A percentile compares a stretch with the other conserved stretches of the same genome.
Conservation (phyloP, 2,797 vertebrate genomes). For the Lutra lutra region DNA sequence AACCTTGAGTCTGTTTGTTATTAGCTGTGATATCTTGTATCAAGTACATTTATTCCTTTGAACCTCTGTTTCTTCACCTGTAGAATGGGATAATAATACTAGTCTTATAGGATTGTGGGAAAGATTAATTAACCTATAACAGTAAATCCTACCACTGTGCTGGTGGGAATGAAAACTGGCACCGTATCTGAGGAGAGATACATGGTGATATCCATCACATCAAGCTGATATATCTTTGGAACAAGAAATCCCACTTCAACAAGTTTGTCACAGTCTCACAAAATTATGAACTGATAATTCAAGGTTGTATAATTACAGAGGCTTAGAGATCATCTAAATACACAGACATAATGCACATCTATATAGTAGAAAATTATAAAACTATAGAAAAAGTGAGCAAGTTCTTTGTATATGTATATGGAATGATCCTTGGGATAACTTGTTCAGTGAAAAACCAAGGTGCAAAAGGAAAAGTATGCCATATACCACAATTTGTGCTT, state of each 20-base stretch:
- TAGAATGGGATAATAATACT: not conserved
- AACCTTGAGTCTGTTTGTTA: not conserved
- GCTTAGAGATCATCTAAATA: not conserved
- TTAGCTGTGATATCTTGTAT: not conserved
- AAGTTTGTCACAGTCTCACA: not conserved
- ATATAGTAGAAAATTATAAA: not conserved
- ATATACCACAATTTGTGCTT: not conserved
- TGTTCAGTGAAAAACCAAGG: not conserved
- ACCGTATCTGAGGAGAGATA: not conserved
- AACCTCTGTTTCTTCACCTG: not conserved
- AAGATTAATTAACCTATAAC: not conserved
- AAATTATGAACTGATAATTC: not conserved
- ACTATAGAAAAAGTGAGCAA: not conserved
- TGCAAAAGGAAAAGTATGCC: not conserved
- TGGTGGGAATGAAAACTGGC: not conserved
- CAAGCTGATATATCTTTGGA: not conserved
- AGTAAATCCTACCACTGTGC: not conserved
- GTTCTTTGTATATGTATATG: not conserved
- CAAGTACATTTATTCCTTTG: not conserved
- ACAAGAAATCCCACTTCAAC: not conserved
- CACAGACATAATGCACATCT: not conserved
- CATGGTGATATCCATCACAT: not conserved
- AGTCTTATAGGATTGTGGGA: not conserved
- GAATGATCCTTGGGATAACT: not conserved
- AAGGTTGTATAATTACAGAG: not conserved